Base-by-base conservation (phyloP, 2,888 invertebrate species). In the Drosophila villosipedis region DNA sequence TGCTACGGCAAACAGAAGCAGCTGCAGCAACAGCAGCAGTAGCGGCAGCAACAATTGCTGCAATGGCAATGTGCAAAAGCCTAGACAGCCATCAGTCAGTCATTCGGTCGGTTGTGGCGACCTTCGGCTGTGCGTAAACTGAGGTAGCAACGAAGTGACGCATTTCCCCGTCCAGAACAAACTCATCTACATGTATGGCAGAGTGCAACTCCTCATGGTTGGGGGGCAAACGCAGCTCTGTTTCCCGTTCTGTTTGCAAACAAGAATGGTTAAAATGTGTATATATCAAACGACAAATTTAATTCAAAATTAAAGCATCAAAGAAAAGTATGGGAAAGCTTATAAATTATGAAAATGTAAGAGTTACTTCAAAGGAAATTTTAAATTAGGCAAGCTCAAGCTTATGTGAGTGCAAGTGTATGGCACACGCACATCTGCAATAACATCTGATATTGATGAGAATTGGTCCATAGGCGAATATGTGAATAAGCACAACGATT, bases 321-420 rank as follows among this genome's bases (percentile, higher is more conserved):
- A 57, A 64, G 62, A 57, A 64, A 58, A 49, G 54, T 47, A 52
- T 68, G 61, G 33, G 16, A 47, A 68, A 74, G 55, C 78, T 76
- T 68, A 83, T 85, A 78, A 78, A 80, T 88, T 83, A 84, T 85
- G 75, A 67, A 88, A 69, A 70, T 64, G 53, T 25, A 50, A 41
- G 43, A 62, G 37, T 35, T 54, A 57, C 52, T 67, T 85, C 81
- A 89, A 84, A 84, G 69, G 22, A 85, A 59, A 73, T 88, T 58
- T 64, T 47, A 70, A 85, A 83, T 83, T 55, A 79, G 65, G 14
- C 59, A 53, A 14, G 39, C 41, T 28, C 39, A 59, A 22, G 12
- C 43, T 33, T 47, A 63, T 58, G 41, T 22, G n/a, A n/a, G 19
- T 58, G 25, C 25, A 33, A 16, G 7, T 14, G 7, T 16, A 14